Evolutionary conservation across 2,888 invertebrate genomes (phyloP).

Genomic region (Sarcophaga caerulescens): DNA sequence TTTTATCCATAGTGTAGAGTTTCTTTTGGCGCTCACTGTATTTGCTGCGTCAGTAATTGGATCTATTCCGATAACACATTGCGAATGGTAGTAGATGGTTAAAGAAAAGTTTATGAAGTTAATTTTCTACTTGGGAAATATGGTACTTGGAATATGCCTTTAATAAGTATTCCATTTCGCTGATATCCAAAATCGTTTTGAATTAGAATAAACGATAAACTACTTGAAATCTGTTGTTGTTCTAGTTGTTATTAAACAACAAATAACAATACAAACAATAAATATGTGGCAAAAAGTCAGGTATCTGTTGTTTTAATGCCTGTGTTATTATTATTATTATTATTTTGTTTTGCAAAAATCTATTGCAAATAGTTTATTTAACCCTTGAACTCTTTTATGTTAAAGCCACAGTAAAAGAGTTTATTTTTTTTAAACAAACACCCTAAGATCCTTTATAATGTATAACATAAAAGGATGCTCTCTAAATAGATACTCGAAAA

Average conservation of each 20-base stretch:
- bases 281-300: constrained; percentile 63
- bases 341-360: constrained; percentile 28
- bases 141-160: too few relatives aligned
- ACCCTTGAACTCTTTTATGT: constrained; percentile 42
- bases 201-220: background rate
- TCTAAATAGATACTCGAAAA: constrained; percentile 53
- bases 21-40: too few relatives aligned
- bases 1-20: too few relatives aligned
- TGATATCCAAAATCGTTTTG: too few relatives aligned
- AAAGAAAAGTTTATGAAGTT: too few relatives aligned
- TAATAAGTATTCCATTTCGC: too few relatives aligned
- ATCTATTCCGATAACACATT: too few relatives aligned
- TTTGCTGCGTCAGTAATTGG: too few relatives aligned
- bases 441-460: constrained; percentile 19
- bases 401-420: constrained; percentile 15
- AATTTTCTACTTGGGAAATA: too few relatives aligned
- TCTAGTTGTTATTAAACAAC: background rate
- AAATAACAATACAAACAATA: constrained; percentile 25
- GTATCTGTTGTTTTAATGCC: constrained; percentile 35
- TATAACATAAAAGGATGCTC: constrained; percentile 46
- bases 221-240: constrained; percentile 48
- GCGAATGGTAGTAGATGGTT: too few relatives aligned
- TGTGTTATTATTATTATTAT: background rate
- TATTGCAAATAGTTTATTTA: constrained; percentile 23
- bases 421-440: constrained; percentile 12